A percentile compares a stretch with the other conserved stretches of the same genome.
Conservation (phyloP, 2,888 invertebrate species). For the Stenolophus ochropezus region DNA sequence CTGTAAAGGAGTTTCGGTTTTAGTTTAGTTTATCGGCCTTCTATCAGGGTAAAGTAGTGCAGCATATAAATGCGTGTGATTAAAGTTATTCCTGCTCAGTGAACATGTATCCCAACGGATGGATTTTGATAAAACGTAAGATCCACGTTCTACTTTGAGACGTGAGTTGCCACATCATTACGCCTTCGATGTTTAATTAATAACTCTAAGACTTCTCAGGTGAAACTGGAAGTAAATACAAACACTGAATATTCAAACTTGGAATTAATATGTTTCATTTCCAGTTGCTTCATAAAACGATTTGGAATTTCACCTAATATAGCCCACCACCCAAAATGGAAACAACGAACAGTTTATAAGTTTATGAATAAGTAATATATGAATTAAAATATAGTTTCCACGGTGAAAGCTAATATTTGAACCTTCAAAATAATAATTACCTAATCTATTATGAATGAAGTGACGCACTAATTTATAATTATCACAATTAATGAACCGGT, state of each 20-base stretch:
- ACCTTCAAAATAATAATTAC: too few relatives aligned
- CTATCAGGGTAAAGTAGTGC: neutral
- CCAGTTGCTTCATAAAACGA: too few relatives aligned
- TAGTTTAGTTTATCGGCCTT: neutral
- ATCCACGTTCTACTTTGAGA: neutral
- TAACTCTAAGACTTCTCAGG: neutral
- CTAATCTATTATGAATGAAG: slow-evolving; percentile 3
- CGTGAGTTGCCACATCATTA: neutral
- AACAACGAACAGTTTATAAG: too few relatives aligned
- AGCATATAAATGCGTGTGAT: neutral
- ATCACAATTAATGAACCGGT: neutral
- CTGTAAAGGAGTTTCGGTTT: neutral
- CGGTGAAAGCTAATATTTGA: too few relatives aligned
- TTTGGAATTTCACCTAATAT: too few relatives aligned
- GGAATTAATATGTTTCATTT: too few relatives aligned
- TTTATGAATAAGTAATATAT: too few relatives aligned
- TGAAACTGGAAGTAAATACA: too few relatives aligned
- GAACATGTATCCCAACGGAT: neutral
- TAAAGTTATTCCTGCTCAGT: neutral
- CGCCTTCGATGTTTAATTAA: neutral
- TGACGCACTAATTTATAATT: neutral
- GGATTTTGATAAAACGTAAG: neutral
- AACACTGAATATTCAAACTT: too few relatives aligned
- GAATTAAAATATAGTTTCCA: too few relatives aligned
- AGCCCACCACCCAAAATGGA: too few relatives aligned